Evolutionary conservation across 35 echinoderm and acorn worm genomes (phyloP), one percentile per base, ranked within the genome.

Genomic region (Heliocidaris erythrogramma): DNA sequence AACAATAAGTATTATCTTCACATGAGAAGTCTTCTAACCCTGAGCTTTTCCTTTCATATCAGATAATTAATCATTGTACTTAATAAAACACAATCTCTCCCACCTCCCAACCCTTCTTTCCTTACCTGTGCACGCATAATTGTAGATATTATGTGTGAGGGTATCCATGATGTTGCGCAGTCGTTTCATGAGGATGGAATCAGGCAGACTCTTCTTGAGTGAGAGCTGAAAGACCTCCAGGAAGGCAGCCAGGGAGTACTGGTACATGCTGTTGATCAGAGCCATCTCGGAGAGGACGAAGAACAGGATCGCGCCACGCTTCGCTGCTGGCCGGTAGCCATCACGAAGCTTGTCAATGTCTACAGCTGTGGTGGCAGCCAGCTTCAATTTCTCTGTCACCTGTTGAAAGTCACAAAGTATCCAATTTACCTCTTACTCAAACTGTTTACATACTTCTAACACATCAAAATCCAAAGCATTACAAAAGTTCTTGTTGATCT

Each of bases 271-370:
- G 92, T 99, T 99, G 94, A 99, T 99, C 30, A 99, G 95, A 8
- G 98, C 98, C 98, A 99, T 99, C 96, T 99, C 98, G 17, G 98
- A 96, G 2, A 99, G 98, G 11, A 99, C 98, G 92, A 99, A 99
- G 96, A 99, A 99, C 32, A 99, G 96, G 92, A 99, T 99, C 31
- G 98, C 98, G 48, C 98, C 98, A 11, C 98, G 96, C 94, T 99
- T 99, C 48, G 98, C 98, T 3, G 98, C 98, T 24, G 98, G 98
- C 11, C 98, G 95, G 94, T 99, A 99, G 42, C 98, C 98, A 85
- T 99, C 98, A 84, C 98, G 97, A 13, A 97, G 96, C 94, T 99
- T 99, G 97, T 99, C 98, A 52, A 99, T 99, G 92, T 99, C 98
- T 2, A 99, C 61, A 30, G 98, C 98, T 9, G 98, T 99, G 21